phyloP scores from a whole-genome alignment of 2,888 invertebrate genomes.

The Caradrina clavipalpis region DNA sequence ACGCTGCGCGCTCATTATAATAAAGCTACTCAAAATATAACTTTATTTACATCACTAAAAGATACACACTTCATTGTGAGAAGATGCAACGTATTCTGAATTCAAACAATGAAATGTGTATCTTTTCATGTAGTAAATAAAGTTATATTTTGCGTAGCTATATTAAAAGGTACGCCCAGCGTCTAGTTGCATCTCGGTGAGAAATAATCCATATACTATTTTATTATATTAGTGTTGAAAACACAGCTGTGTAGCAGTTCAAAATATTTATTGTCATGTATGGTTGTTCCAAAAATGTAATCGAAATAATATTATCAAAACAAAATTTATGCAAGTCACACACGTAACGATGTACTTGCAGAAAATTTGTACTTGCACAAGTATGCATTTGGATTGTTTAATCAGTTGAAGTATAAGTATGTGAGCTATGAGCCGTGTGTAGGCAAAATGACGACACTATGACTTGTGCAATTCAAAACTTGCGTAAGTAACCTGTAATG shows the following conservation, averaged over 20 bases:
- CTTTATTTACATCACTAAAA: too few species aligned
- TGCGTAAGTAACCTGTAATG: not conserved
- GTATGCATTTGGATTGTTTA: not conserved
- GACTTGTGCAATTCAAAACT: not conserved
- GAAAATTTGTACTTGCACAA: not conserved
- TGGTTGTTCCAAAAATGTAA: constrained; percentile 15
- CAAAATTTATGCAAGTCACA: not conserved
- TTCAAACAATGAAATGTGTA: too few species aligned
- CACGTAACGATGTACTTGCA: not conserved
- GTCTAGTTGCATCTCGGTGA: too few species aligned
- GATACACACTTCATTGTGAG: too few species aligned
- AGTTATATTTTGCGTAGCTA: too few species aligned
- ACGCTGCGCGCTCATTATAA: too few species aligned
- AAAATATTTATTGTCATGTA: constrained; percentile 9
- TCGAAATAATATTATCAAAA: constrained; percentile 31
- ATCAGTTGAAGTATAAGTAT: not conserved
- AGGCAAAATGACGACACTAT: not conserved
- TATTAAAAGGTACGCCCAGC: too few species aligned
- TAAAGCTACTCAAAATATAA: too few species aligned
- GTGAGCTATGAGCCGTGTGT: not conserved
- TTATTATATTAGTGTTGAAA: not conserved
- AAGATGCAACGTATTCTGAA: too few species aligned
- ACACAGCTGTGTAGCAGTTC: not conserved
- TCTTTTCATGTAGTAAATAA: too few species aligned
- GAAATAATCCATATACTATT: too few species aligned